phyloP scores from a whole-genome alignment of 2,888 invertebrate genomes.

The Keiferia lycopersicella region DNA sequence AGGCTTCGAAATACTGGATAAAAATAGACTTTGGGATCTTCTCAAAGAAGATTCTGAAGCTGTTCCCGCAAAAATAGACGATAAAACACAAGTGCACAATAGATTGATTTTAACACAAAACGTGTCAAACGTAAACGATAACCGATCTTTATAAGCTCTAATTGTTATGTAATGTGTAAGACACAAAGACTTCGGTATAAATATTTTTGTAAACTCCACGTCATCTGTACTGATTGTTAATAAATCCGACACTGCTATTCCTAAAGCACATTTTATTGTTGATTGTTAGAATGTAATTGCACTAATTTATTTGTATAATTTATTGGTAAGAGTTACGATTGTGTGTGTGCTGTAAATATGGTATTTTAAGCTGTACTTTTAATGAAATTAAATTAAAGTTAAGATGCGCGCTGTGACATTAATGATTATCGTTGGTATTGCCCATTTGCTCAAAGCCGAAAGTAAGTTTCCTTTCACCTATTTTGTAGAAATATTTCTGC shows the following conservation, averaged over 20 bases:
- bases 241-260: constrained; percentile 41
- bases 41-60: constrained; percentile 78
- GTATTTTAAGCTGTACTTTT: constrained; percentile 50
- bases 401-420: constrained; percentile 72
- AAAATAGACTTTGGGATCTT: constrained; percentile 83
- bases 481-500: background rate
- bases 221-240: constrained; percentile 46
- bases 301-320: constrained; percentile 54
- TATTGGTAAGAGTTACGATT: constrained; percentile 35
- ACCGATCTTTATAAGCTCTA: constrained; percentile 72
- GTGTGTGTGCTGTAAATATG: constrained; percentile 62
- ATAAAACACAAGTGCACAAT: constrained; percentile 62
- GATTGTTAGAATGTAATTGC: constrained; percentile 65
- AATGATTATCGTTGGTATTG: constrained; percentile 54
- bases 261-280: constrained; percentile 67
- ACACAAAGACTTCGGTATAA: constrained; percentile 71
- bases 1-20: constrained; percentile 80
- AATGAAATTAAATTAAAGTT: constrained; percentile 39
- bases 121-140: constrained; percentile 54
- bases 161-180: constrained; percentile 75
- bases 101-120: constrained; percentile 59
- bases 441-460: constrained; percentile 65
- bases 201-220: constrained; percentile 74
- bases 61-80: constrained; percentile 61
- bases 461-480: constrained; percentile 13